Base-by-base conservation (phyloP, 2,797 vertebrate genomes). In the Melanotaenia maccullochi region DNA sequence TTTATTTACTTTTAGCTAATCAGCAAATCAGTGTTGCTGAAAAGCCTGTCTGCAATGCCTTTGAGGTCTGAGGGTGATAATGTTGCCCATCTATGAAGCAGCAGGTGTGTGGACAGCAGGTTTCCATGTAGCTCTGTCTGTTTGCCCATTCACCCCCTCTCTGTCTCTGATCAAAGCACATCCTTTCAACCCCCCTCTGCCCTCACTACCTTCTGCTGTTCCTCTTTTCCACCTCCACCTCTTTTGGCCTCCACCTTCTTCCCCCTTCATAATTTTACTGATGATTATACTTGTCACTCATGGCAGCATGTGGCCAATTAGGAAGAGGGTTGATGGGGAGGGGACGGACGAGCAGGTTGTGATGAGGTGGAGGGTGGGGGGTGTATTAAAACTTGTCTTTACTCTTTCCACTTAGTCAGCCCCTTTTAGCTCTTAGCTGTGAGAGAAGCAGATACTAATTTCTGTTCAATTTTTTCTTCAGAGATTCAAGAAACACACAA, bases 281-380 rank as follows among this genome's bases (percentile, higher is more conserved):
- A 97, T 97, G 95, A 96, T 96, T 96, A 96, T 93, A 96, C 94
- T 94, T 95, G 96, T 96, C 96, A 95, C 87, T 97, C 96, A 96
- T 90, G 94, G 90, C 94, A 94, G 94, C 93, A 93, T 95, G 94
- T 94, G 92, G 91, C 93, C 94, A 94, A 93, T 94, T 94, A 94
- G 90, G 79, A 84, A 74, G 56, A 84, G 85, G 89, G 88, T 82
- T 63, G 77, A 89, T 55, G 49, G 84, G 73, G 83, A 87, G 71
- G 69, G 84, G 79, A 77, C 83, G 87, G 87, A 76, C 14, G 0
- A 69, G 66, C 55, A 62, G 81, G 71, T 75, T 78, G 72, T 5
- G 72, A 55, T 66, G 60, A 58, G 25, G 59, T 32, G 74, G 68
- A 42, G 56, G 68, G 60, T 36, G 63, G 61, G 56, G 13, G 6